Evolutionary conservation across 2,113 vertebrate genomes (phyloP).

Genomic region (Hippolais icterina): DNA sequence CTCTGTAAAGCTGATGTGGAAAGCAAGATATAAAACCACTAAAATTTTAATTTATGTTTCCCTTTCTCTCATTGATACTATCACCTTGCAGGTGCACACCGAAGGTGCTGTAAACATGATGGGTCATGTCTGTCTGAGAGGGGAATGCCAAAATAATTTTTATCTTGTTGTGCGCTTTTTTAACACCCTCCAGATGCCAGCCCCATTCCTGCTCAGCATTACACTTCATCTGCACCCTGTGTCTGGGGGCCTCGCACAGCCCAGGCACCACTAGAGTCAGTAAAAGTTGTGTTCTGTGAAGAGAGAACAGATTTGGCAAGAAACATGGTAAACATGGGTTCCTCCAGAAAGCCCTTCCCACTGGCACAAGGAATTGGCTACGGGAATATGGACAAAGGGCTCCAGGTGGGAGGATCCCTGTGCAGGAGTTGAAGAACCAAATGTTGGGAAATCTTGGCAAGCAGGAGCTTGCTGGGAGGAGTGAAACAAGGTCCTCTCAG

Average conservation of each 20-base stretch:
- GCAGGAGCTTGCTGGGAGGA: neutral
- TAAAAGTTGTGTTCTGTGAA: neutral
- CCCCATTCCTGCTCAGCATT: neutral
- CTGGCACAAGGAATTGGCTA: neutral
- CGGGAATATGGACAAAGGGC: neutral
- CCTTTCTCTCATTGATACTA: neutral
- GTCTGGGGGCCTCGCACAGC: fast-evolving
- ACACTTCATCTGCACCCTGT: neutral
- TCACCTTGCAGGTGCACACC: neutral
- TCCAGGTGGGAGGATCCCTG: neutral
- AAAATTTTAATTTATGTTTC: neutral
- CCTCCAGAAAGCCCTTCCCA: neutral
- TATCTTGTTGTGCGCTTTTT: neutral
- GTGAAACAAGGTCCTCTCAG: neutral
- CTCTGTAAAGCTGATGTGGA: neutral
- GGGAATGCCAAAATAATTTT: neutral
- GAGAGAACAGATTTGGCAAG: neutral
- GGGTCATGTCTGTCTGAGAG: neutral
- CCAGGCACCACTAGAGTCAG: neutral
- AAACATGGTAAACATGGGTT: neutral
- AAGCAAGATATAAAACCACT: neutral
- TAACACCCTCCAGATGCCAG: neutral
- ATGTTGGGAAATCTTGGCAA: neutral
- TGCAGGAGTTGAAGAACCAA: neutral
- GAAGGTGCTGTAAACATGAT: neutral